Evolutionary conservation across 2,113 vertebrate species (phyloP).

Genomic region (Antigone vipio): DNA sequence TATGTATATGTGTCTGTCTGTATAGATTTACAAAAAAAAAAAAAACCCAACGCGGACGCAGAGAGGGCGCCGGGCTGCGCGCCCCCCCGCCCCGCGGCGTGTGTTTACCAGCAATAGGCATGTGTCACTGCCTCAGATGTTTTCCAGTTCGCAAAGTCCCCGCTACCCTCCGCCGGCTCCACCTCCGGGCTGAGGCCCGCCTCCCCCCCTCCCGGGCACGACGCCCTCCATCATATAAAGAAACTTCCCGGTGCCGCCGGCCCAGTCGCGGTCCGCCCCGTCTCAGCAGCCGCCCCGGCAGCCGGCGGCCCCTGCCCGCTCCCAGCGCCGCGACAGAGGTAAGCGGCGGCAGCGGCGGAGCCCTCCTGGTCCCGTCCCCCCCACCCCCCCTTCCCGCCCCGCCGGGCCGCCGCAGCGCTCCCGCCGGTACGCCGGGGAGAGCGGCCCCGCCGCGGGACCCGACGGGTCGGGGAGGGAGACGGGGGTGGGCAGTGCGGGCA

Average conservation of each 20-base stretch:
- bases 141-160: conserved; percentile 28
- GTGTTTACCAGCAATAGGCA: conserved; percentile 31
- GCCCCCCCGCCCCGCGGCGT: neutral
- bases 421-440: neutral
- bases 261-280: neutral
- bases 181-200: conserved; percentile 14
- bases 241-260: conserved; percentile 34
- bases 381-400: neutral
- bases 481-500: neutral
- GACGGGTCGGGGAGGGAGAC: neutral
- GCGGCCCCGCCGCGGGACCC: neutral
- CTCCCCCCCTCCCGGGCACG: neutral
- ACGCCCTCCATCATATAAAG: conserved; percentile 47
- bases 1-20: neutral
- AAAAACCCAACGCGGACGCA: neutral
- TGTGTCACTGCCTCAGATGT: conserved; percentile 32
- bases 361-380: no score
- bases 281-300: neutral
- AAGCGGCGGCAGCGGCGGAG: neutral
- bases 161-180: neutral
- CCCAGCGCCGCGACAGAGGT: neutral
- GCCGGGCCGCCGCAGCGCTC: neutral
- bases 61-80: neutral
- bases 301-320: neutral
- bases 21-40: neutral